Conservation (phyloP, 2,888 invertebrate genomes). For the Brenthis hecate region DNA sequence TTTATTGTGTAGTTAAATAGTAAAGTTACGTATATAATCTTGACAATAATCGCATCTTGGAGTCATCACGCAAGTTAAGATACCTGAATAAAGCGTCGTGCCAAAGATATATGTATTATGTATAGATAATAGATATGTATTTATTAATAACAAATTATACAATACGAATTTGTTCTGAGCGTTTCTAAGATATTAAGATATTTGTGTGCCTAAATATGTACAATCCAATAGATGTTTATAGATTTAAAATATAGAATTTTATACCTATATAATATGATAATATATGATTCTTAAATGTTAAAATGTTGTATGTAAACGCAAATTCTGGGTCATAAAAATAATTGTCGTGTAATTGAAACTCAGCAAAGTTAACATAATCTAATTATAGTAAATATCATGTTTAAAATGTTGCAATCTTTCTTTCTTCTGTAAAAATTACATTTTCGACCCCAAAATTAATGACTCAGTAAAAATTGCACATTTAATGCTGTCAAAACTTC, state of each 20-base stretch:
- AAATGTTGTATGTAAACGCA: too few relatives aligned
- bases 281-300: not conserved
- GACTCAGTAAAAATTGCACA: slow-evolving; percentile 1
- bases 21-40: slow-evolving; percentile 28
- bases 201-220: too few relatives aligned
- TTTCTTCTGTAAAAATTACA: too few relatives aligned
- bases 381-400: too few relatives aligned
- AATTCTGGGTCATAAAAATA: too few relatives aligned
- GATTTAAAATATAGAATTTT: not conserved
- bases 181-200: not conserved
- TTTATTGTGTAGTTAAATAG: slow-evolving; percentile 3
- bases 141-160: slow-evolving; percentile 3
- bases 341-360: too few relatives aligned
- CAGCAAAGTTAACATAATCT: too few relatives aligned
- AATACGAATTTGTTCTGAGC: not conserved
- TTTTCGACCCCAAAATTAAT: not conserved
- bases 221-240: not conserved
- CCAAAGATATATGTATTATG: slow-evolving; percentile 46
- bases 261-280: not conserved
- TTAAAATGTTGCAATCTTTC: too few relatives aligned
- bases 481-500: not conserved
- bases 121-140: slow-evolving; percentile 1
- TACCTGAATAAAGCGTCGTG: slow-evolving; percentile 44
- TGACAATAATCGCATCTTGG: slow-evolving; percentile 45
- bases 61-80: slow-evolving; percentile 35